Evolutionary conservation across 2,797 vertebrate genomes (phyloP).

Genomic region (Lepilemur septentrionalis): DNA sequence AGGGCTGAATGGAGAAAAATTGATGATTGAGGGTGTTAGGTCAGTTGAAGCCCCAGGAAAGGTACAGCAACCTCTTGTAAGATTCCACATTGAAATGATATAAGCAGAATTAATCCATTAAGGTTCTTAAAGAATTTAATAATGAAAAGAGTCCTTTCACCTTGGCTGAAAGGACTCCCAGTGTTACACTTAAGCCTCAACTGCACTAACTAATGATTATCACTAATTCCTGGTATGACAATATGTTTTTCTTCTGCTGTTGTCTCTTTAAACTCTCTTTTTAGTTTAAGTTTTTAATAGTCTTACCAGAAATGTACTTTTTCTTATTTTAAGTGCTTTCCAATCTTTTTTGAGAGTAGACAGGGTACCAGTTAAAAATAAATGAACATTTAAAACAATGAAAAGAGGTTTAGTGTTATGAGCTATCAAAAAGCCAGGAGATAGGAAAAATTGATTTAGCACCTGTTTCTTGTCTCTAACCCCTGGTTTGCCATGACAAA

Average conservation of each 20-base stretch:
- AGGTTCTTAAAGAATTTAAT: neutral
- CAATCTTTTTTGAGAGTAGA: neutral
- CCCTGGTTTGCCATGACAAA: neutral
- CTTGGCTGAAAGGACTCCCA: neutral
- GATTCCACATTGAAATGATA: neutral
- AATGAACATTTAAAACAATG: neutral
- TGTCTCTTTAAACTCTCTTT: slow-evolving; percentile 22
- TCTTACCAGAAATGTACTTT: neutral
- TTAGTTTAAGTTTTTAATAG: slow-evolving; percentile 13
- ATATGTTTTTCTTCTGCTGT: too few relatives aligned
- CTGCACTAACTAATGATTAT: neutral
- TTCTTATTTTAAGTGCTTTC: slow-evolving; percentile 25
- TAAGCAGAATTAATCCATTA: neutral
- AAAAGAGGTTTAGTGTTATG: neutral
- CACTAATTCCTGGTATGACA: neutral
- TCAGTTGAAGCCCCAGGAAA: neutral
- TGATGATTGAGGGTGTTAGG: neutral
- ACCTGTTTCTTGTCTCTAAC: neutral
- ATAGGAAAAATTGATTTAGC: neutral
- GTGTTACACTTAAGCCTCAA: neutral
- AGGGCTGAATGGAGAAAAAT: neutral
- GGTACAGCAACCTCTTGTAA: neutral
- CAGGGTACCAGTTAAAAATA: neutral
- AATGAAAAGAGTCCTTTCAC: neutral
- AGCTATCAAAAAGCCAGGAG: neutral